Conservation (phyloP, 2,113 vertebrate genomes). For the Pagrus major region DNA sequence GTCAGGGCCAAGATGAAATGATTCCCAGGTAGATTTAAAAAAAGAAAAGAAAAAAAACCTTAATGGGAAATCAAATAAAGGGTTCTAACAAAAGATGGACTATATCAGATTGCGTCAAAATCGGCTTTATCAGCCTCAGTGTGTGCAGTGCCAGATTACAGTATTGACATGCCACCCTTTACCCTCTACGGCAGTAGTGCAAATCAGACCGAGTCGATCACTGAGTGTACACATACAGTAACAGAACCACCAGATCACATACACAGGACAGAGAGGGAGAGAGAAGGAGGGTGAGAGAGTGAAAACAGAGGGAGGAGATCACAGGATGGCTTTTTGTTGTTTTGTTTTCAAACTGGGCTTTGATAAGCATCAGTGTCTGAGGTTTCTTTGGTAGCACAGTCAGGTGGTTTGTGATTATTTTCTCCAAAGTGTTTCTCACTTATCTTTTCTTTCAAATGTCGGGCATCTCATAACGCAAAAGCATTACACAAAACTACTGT, state of each 20-base stretch:
- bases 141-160: conserved; percentile 46
- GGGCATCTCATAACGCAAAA: conserved; percentile 84
- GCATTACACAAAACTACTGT: conserved; percentile 83
- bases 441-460: conserved; percentile 72
- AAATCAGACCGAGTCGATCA: conserved; percentile 49
- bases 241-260: conserved; percentile 23
- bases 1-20: background rate
- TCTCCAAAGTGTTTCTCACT: conserved; percentile 74
- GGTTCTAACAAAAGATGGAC: conserved; percentile 3
- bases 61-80: conserved; percentile 3
- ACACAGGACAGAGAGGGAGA: conserved; percentile 44
- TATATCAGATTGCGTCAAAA: conserved; percentile 2
- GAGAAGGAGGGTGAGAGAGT: conserved; percentile 65
- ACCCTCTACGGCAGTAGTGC: conserved; percentile 53
- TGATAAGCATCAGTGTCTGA: conserved; percentile 85
- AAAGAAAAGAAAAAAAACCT: background rate
- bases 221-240: conserved; percentile 33
- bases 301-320: conserved; percentile 19
- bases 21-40: background rate
- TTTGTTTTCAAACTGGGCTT: conserved; percentile 41
- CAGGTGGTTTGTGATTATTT: conserved; percentile 86
- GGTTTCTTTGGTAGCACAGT: conserved; percentile 96
- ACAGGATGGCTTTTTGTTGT: conserved; percentile 49
- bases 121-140: conserved; percentile 27
- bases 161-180: conserved; percentile 16